A percentile compares a stretch with the other conserved stretches of the same genome.
Evolutionary conservation across 2,797 vertebrate species (phyloP).

Genomic region (Atherinosoma microstoma): DNA sequence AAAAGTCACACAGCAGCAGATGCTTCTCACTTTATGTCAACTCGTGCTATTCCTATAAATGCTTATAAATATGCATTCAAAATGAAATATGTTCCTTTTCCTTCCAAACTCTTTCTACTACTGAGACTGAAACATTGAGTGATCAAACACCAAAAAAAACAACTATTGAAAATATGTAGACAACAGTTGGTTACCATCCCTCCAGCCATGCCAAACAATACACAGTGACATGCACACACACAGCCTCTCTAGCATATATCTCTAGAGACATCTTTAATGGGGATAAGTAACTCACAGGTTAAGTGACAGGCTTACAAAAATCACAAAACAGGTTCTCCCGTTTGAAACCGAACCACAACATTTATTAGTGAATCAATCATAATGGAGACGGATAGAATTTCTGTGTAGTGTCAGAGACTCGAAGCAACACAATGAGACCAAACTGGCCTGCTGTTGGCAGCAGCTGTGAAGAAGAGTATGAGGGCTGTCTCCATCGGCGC

Average conservation of each 20-base stretch:
- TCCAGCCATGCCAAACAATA: constrained; percentile 7
- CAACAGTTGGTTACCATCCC: constrained; percentile 44
- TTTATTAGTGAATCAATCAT: constrained; percentile 72
- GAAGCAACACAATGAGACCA: constrained; percentile 55
- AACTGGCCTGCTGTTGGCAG: constrained; percentile 58
- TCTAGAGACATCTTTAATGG: constrained; percentile 58
- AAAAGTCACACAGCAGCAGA: not conserved
- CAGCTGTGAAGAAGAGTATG: constrained; percentile 59
- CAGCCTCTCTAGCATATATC: constrained; percentile 8
- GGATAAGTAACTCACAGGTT: constrained; percentile 59
- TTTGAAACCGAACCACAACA: constrained; percentile 64
- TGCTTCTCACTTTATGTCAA: constrained; percentile 1
- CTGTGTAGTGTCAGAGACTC: constrained; percentile 67
- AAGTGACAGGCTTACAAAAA: constrained; percentile 73
- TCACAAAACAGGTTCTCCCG: constrained; percentile 69
- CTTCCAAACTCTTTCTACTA: not conserved
- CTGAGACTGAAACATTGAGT: constrained; percentile 1
- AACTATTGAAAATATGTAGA: constrained; percentile 35
- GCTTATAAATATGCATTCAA: not conserved
- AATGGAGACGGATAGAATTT: constrained; percentile 63
- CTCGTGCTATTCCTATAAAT: not conserved
- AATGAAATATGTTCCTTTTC: not conserved
- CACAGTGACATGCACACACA: constrained; percentile 19
- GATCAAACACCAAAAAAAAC: constrained; percentile 33
- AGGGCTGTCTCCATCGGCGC: constrained; percentile 48